Conservation (phyloP, 2,113 vertebrate genomes). For the Cyrtonyx montezumae region DNA sequence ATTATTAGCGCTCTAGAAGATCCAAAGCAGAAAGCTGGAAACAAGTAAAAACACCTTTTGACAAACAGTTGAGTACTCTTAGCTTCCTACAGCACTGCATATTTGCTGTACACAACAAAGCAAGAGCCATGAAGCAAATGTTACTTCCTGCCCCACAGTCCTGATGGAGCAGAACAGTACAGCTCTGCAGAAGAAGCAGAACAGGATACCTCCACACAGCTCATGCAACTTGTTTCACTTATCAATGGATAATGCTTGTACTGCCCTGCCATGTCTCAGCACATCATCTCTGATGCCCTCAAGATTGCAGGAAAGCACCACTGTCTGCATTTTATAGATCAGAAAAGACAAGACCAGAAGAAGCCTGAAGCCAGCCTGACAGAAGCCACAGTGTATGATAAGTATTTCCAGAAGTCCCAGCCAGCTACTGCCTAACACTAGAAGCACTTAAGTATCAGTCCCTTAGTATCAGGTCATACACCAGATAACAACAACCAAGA, state of each 20-base stretch:
- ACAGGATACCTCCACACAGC: neutral
- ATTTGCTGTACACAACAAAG: neutral
- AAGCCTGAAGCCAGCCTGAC: neutral
- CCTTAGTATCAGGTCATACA: neutral
- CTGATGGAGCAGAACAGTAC: neutral
- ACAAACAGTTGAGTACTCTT: neutral
- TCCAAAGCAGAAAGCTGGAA: neutral
- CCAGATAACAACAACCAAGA: neutral
- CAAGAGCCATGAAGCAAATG: neutral
- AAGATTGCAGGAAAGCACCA: neutral
- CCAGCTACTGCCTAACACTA: neutral
- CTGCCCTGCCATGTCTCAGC: neutral
- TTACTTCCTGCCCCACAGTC: neutral
- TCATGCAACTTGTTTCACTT: neutral
- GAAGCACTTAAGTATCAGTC: neutral
- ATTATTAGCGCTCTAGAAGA: neutral
- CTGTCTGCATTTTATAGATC: neutral
- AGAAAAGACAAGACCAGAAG: neutral
- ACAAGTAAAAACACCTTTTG: neutral
- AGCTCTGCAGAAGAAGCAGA: neutral
- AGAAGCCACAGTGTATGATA: neutral
- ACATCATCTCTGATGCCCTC: neutral
- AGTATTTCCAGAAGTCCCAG: neutral
- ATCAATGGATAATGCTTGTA: neutral
- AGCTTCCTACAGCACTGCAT: accelerated